phyloP scores from a whole-genome alignment of 2,888 invertebrate species.

The Strigamia transsilvanica region DNA sequence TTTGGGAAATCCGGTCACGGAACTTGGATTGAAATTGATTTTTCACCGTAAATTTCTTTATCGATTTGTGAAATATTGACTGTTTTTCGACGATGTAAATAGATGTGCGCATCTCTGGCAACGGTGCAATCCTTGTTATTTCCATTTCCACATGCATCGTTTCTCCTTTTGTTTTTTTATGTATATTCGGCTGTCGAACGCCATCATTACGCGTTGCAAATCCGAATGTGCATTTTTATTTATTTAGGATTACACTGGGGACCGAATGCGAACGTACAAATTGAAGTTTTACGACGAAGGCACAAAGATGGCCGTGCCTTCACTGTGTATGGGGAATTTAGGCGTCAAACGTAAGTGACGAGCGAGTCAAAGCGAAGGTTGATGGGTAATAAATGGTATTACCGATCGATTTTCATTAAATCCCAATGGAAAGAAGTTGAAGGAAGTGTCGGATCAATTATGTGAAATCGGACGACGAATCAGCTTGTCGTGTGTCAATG shows the following conservation, averaged over 20 bases:
- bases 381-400: constrained; percentile 43
- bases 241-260: constrained; percentile 23
- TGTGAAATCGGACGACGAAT: background rate
- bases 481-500: constrained; percentile 4
- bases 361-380: constrained; percentile 28
- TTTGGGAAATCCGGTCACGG: constrained; percentile 35
- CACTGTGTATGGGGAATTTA: background rate
- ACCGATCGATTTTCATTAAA: constrained; percentile 42
- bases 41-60: constrained; percentile 5
- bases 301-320: constrained; percentile 28
- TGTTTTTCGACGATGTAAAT: constrained; percentile 11
- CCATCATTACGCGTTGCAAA: constrained; percentile 36
- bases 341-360: constrained; percentile 41
- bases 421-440: constrained; percentile 23
- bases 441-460: constrained; percentile 46
- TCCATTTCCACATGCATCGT: constrained; percentile 27
- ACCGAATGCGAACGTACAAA: constrained; percentile 20
- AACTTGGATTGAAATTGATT: constrained; percentile 32
- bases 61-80: constrained; percentile 31
- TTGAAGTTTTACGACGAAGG: constrained; percentile 32
- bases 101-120: constrained; percentile 3
- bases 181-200: background rate
- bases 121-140: background rate
- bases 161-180: background rate
- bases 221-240: constrained; percentile 29